A percentile compares a stretch with the other conserved stretches of the same genome.
phyloP scores from a whole-genome alignment of 2,113 vertebrate species.

The Rhabdomys dilectus region DNA sequence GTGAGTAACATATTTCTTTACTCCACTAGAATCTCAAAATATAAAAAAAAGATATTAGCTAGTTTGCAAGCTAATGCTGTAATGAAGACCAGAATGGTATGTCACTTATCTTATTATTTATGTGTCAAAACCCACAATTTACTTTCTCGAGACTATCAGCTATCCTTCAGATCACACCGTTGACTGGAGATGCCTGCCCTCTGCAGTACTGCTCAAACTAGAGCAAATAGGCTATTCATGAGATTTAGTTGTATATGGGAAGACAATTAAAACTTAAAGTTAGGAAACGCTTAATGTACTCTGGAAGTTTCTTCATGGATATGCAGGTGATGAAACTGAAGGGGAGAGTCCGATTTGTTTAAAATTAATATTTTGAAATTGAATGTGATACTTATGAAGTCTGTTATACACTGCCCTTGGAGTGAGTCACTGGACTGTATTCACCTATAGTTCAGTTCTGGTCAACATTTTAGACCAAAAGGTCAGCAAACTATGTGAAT shows the following conservation, averaged over 20 bases:
- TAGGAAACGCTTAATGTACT: background rate
- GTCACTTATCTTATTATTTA: background rate
- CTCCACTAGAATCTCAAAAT: background rate
- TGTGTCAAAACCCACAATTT: background rate
- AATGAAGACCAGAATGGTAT: background rate
- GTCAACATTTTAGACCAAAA: background rate
- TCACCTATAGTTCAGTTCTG: background rate
- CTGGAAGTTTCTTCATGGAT: background rate
- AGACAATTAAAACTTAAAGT: background rate
- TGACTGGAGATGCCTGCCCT: background rate
- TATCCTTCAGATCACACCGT: background rate
- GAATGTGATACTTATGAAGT: background rate
- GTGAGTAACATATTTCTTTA: background rate
- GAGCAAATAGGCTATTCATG: background rate
- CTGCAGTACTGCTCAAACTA: background rate
- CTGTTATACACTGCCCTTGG: background rate
- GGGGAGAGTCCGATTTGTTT: background rate
- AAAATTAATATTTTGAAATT: background rate
- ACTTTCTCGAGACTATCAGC: background rate
- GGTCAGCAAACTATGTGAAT: background rate
- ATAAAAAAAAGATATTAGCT: background rate
- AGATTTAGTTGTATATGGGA: background rate
- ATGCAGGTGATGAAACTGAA: background rate
- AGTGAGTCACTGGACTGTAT: background rate
- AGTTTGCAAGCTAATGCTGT: background rate